phyloP scores from a whole-genome alignment of 2,113 vertebrate species.

The Macrotus californicus region DNA sequence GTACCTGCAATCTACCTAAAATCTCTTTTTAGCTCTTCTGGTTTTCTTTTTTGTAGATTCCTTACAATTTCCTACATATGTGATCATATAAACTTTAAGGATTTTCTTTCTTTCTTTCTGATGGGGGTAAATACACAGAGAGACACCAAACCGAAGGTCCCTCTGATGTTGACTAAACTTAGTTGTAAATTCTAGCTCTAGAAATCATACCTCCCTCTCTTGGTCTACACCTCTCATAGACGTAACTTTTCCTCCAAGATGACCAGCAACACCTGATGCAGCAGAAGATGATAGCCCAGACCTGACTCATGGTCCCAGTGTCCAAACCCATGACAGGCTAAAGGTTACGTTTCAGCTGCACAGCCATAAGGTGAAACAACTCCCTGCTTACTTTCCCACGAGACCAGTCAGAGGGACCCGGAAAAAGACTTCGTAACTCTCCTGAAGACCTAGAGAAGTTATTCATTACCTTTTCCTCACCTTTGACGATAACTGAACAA shows the following conservation, averaged over 20 bases:
- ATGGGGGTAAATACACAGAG: neutral
- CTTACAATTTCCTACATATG: neutral
- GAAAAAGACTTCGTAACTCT: neutral
- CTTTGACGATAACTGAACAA: neutral
- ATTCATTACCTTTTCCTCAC: neutral
- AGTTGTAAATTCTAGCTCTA: neutral
- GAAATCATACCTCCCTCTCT: neutral
- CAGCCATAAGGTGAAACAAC: neutral
- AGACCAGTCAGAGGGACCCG: neutral
- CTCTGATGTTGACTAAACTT: neutral
- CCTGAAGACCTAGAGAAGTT: neutral
- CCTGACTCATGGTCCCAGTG: neutral
- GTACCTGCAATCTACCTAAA: neutral
- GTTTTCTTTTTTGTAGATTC: neutral
- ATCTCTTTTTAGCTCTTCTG: neutral
- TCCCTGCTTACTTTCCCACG: neutral
- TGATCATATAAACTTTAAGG: neutral
- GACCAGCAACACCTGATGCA: rapidly evolving
- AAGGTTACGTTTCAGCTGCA: neutral
- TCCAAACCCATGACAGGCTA: neutral
- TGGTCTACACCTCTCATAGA: neutral
- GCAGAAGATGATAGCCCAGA: neutral
- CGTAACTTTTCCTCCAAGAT: neutral
- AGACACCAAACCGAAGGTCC: neutral
- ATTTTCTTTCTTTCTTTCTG: neutral